Percentiles rank a stretch among this genome's conserved stretches.
phyloP scores from a whole-genome alignment of 2,113 vertebrate species.

The Morone chrysops region DNA sequence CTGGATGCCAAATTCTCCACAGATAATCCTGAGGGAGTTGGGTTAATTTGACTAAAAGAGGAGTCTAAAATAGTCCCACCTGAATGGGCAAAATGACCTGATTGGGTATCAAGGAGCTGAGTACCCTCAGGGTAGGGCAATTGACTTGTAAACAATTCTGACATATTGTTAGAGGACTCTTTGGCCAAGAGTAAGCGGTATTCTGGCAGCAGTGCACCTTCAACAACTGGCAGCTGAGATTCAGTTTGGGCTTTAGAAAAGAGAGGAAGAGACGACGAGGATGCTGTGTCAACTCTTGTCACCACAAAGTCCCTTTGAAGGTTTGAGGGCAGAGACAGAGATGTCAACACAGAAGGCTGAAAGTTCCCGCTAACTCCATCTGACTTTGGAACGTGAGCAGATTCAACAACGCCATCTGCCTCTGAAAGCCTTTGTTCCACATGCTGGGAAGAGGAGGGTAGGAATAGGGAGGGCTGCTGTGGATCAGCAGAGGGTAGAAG shows the following conservation, averaged over 20 bases:
- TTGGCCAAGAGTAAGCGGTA: background rate
- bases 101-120: background rate
- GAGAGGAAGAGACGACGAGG: conserved; percentile 10
- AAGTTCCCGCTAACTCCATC: background rate
- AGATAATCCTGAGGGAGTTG: background rate
- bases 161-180: background rate
- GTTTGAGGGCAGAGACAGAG: background rate
- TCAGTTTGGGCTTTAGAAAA: background rate
- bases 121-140: background rate
- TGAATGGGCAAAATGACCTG: background rate
- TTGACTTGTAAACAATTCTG: background rate
- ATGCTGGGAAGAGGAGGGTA: background rate
- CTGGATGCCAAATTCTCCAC: background rate
- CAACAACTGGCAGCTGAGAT: conserved; percentile 9
- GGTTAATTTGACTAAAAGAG: background rate
- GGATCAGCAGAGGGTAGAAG: background rate
- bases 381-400: conserved; percentile 7
- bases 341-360: conserved; percentile 31
- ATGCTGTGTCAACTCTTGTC: background rate
- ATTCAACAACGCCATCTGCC: background rate
- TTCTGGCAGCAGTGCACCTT: conserved; percentile 6
- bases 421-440: background rate
- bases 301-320: conserved; percentile 27
- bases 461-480: background rate
- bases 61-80: background rate